These are phyloP conservation scores for Corticium candelabrum DNA, from an alignment of 37 sponge, comb jelly and placozoan species.

Conservation along the genomic window DNA sequence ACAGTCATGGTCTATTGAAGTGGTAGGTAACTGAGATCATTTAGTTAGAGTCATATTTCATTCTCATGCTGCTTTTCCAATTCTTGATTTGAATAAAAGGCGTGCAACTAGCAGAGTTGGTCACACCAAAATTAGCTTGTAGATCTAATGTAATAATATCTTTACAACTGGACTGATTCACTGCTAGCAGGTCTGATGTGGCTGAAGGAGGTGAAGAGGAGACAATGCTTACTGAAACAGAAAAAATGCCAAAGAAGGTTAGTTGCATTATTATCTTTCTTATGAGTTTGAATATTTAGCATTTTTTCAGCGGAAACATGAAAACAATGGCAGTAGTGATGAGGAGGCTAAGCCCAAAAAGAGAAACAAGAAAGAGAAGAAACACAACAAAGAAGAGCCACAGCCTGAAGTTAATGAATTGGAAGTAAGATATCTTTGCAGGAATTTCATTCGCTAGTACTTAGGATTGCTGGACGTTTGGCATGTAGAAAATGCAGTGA, in stretches of 20 bases:
- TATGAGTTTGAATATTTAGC: not conserved
- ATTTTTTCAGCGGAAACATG: conserved; percentile 8
- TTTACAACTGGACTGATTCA: not conserved
- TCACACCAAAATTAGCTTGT: too few species aligned
- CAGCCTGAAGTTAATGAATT: not conserved
- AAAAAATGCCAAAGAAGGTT: too few species aligned
- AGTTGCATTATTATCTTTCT: not conserved
- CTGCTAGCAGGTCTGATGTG: not conserved
- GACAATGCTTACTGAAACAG: not conserved
- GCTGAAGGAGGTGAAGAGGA: conserved; percentile 6
- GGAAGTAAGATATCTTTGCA: not conserved
- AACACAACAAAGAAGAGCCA: conserved; percentile 28
- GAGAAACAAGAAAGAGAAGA: conserved; percentile 47
- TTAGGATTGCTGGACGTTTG: too few species aligned
- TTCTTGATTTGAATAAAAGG: too few species aligned
- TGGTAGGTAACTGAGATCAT: too few species aligned
- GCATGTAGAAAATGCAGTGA: too few species aligned
- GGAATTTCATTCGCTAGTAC: not conserved
- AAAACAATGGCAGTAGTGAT: not conserved
- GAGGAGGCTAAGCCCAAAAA: conserved; percentile 7
- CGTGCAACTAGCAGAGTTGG: too few species aligned
- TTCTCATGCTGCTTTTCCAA: too few species aligned
- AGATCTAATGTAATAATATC: not conserved
- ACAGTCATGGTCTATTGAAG: too few species aligned
- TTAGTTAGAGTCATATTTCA: too few species aligned